phyloP scores from a whole-genome alignment of 23 tunicate species.

The Trididemnum clinides region DNA sequence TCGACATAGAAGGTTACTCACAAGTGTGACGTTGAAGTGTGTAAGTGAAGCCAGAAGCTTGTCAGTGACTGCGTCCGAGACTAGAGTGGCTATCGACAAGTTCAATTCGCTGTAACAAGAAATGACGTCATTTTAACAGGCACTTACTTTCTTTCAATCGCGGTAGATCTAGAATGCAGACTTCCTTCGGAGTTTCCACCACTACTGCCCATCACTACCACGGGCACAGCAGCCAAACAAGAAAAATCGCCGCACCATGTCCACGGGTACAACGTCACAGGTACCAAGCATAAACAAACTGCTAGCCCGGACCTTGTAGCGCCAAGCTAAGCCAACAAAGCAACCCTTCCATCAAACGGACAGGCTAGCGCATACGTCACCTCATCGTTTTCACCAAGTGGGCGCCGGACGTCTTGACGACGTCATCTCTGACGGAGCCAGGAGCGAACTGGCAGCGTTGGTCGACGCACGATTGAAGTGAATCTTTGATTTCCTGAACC shows the following conservation, averaged over 20 bases:
- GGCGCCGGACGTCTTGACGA: slow-evolving; percentile 53
- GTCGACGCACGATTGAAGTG: slow-evolving; percentile 23
- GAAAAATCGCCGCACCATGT: no score
- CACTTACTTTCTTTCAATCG: background rate
- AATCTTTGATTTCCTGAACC: slow-evolving; percentile 52
- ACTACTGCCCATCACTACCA: no score
- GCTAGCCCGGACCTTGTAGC: no score
- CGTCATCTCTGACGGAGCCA: slow-evolving; percentile 54
- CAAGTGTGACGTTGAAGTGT: slow-evolving; percentile 69
- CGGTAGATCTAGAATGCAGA: background rate
- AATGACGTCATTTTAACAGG: background rate
- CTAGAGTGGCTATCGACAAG: slow-evolving; percentile 64
- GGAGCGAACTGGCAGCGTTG: slow-evolving; percentile 40
- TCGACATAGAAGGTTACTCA: no score
- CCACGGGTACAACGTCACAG: no score
- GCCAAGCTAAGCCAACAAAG: background rate
- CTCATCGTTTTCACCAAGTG: slow-evolving; percentile 79
- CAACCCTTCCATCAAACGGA: background rate
- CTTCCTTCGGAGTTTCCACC: no score
- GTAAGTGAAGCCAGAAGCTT: slow-evolving; percentile 74
- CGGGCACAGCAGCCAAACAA: no score
- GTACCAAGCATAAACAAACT: no score
- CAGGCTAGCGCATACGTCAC: no score
- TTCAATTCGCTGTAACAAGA: slow-evolving; percentile 65
- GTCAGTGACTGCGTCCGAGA: slow-evolving; percentile 85